Evolutionary conservation across 1,140 invertebrate species (phyloP).

Genomic region (Eriosoma lanigerum): DNA sequence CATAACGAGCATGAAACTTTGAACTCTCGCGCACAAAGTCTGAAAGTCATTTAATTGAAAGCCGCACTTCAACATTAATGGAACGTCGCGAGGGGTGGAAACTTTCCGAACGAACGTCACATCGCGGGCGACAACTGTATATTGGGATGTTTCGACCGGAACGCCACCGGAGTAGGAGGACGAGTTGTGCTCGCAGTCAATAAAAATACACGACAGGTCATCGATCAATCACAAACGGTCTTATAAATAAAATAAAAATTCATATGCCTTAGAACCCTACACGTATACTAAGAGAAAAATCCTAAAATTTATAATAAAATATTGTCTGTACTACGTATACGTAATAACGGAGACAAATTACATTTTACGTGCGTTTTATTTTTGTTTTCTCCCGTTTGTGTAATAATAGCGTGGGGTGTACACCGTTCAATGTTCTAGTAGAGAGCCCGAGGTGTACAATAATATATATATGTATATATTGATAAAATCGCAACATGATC

Average conservation of each 20-base stretch:
- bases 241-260: too few species aligned
- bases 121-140: neutral
- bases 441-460: too few species aligned
- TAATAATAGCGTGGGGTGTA: neutral
- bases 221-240: too few species aligned
- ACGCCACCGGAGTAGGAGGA: neutral
- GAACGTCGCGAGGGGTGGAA: neutral
- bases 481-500: slow-evolving; percentile 20
- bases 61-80: neutral
- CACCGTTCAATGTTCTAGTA: too few species aligned
- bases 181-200: neutral
- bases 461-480: too few species aligned
- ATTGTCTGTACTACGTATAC: neutral
- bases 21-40: neutral
- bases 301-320: too few species aligned
- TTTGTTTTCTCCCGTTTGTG: neutral
- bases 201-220: neutral
- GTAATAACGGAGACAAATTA: neutral
- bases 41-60: slow-evolving; percentile 30
- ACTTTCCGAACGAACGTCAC: slow-evolving; percentile 11
- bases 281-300: too few species aligned
- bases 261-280: too few species aligned
- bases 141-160: neutral
- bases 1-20: neutral
- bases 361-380: neutral